Evolutionary conservation across 2,797 vertebrate genomes (phyloP), one percentile per base, ranked within the genome.

Genomic region (Thaleichthys pacificus): DNA sequence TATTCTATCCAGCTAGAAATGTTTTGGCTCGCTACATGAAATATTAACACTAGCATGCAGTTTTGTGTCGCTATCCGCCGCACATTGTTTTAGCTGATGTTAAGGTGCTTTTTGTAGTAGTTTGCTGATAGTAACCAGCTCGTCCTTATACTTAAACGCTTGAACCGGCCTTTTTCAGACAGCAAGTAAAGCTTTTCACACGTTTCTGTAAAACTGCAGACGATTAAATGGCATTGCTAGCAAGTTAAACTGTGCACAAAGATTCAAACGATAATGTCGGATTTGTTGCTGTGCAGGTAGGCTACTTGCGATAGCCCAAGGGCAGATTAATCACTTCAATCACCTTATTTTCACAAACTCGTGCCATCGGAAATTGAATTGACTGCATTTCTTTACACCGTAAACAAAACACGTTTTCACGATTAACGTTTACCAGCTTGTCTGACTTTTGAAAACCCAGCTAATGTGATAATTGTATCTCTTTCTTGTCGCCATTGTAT

Each of bases 1-100:
- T 79, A 74, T 71, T 64, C 62, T 21, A 42, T 11, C 22, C 51
- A 19, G 57, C 66, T 32, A 38, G 56, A 63, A n/a, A 68, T 47
- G 61, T 69, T 72, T 78, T 68, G 5, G 22, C 28, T 60, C 62
- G 66, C 71, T 60, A 71, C 3, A 61, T 74, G 68, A 72, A 72
- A 75, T 68, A 65, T 79, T 7, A 60, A 35, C 38, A 12, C n/a
- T 49, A 47, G 9, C 7, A 22, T 30, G 24, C 38, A 26, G 4
- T 6, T 19, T 28, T 15, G 22, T 28, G 58, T 24, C 22, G 11
- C 22, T 12, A 14, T 61, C 1, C n/a, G 19, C 19, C 17, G 51
- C 51, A 54, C 51, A 6, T 7, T 54, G 17, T 19, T 19, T 3
- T 4, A 56, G 19, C 15, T 7, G 4, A n/a, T 17, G 15, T 1